Evolutionary conservation across 2,113 vertebrate genomes (phyloP).

Genomic region (Tychaedon coryphoeus): DNA sequence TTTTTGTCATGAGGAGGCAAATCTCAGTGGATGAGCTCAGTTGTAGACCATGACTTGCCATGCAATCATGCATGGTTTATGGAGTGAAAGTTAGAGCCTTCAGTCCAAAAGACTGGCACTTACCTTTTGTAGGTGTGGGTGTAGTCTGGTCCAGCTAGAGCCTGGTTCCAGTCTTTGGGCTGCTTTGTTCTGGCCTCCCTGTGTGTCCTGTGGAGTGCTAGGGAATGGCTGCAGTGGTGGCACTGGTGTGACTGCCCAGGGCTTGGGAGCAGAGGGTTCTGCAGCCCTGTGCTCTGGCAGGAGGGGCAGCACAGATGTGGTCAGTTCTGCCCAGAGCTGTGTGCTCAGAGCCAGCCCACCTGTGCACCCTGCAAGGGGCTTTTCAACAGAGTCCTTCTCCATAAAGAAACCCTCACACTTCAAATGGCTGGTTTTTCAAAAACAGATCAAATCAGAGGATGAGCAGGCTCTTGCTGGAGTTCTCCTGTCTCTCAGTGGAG

Average conservation of each 20-base stretch:
- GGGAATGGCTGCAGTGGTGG: background rate
- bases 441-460: conserved; percentile 90
- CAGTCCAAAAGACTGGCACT: background rate
- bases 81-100: background rate
- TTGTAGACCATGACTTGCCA: background rate
- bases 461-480: conserved; percentile 90
- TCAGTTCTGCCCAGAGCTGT: background rate
- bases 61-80: background rate
- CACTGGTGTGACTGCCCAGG: background rate
- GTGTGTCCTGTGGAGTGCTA: background rate
- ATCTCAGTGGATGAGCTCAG: background rate
- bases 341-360: background rate
- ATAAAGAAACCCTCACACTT: fast-evolving
- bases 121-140: background rate
- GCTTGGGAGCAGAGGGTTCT: background rate
- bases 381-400: background rate
- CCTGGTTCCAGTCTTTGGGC: background rate
- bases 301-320: background rate
- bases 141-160: background rate
- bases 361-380: background rate
- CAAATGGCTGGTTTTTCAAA: background rate
- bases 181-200: background rate
- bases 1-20: background rate
- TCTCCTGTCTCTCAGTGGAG: conserved; percentile 94
- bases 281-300: background rate